phyloP scores from a whole-genome alignment of 1,140 invertebrate species.

The Atta texana region DNA sequence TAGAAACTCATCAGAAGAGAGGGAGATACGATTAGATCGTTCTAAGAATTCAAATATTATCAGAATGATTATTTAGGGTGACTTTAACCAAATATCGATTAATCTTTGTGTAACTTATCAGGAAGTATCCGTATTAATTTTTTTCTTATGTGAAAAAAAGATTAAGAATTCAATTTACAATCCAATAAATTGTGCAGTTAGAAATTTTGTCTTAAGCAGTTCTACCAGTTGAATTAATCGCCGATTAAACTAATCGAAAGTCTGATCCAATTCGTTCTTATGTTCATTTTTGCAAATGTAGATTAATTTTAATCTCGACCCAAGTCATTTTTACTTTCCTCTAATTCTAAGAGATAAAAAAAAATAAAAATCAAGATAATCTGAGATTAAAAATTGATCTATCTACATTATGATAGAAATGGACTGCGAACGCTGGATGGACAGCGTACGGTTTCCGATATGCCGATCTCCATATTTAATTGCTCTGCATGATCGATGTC shows the following conservation, averaged over 20 bases:
- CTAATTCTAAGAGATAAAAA: no score
- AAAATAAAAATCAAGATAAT: no score
- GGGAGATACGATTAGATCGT: not conserved
- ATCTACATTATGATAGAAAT: no score
- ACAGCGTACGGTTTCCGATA: not conserved
- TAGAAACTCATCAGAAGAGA: no score
- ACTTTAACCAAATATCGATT: not conserved
- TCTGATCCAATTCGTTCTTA: not conserved
- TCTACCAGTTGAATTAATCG: not conserved
- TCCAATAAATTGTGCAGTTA: not conserved
- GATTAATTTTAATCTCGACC: no score
- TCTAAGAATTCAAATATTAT: not conserved
- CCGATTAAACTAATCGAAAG: not conserved
- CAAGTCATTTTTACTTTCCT: no score
- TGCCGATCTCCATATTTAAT: slow-evolving; percentile 30
- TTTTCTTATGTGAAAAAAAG: not conserved
- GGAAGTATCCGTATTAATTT: not conserved
- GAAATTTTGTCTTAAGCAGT: not conserved
- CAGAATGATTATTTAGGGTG: not conserved
- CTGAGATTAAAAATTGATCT: no score
- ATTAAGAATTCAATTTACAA: not conserved
- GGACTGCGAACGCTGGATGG: no score
- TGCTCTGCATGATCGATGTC: slow-evolving; percentile 20
- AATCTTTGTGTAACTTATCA: not conserved
- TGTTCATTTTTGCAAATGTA: no score